Percentiles rank a stretch among this genome's conserved stretches.
These are phyloP conservation scores for Zaprionus africanus DNA, from an alignment of 1,140 invertebrate species.

Conservation along the genomic window DNA sequence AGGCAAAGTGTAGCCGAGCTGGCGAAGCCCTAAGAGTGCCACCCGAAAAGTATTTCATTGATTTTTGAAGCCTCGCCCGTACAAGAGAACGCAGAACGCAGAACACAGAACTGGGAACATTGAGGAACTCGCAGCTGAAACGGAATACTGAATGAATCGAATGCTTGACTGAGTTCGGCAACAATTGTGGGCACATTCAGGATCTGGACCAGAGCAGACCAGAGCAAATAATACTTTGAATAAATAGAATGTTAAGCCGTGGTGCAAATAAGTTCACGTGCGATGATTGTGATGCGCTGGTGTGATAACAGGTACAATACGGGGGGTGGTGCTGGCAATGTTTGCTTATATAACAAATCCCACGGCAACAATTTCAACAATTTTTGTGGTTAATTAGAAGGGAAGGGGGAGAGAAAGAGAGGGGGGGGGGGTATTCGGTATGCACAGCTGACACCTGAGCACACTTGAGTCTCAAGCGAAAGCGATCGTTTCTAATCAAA, in stretches of 20 bases:
- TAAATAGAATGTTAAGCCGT: conserved; percentile 59
- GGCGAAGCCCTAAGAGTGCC: conserved; percentile 75
- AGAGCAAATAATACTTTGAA: conserved; percentile 65
- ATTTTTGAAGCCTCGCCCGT: conserved; percentile 77
- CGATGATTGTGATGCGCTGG: conserved; percentile 43
- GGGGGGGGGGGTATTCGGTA: conserved; percentile 12
- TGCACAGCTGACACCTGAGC: conserved; percentile 76
- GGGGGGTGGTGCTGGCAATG: conserved; percentile 29
- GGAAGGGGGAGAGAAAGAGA: neutral
- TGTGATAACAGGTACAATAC: conserved; percentile 65
- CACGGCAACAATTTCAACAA: conserved; percentile 19
- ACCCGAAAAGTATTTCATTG: conserved; percentile 83
- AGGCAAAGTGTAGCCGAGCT: conserved; percentile 77
- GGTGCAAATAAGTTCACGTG: conserved; percentile 66
- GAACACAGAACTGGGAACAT: conserved; percentile 19
- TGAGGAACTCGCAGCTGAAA: conserved; percentile 24
- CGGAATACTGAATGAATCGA: conserved; percentile 40
- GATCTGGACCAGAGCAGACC: conserved; percentile 38
- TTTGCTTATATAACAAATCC: conserved; percentile 55
- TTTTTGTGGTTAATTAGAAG: conserved; percentile 54
- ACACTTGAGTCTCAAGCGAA: conserved; percentile 47
- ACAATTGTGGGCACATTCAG: conserved; percentile 29
- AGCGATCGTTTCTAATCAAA: conserved; percentile 45
- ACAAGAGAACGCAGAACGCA: conserved; percentile 44
- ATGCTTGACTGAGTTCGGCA: conserved; percentile 51